Conservation (phyloP, 2,113 vertebrate species). For the Sclerurus mexicanus region DNA sequence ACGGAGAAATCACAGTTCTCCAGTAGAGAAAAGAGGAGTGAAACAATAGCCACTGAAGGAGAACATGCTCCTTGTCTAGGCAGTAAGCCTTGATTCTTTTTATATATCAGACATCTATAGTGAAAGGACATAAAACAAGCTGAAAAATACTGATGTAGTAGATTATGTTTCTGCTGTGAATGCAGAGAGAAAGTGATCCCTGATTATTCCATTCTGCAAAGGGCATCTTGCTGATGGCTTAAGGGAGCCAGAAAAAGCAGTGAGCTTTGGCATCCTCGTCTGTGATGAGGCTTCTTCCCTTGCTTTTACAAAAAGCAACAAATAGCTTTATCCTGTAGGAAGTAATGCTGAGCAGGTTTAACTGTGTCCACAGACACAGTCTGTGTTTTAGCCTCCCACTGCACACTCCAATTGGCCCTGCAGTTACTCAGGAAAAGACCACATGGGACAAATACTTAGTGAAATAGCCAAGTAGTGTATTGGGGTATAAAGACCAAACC, state of each 20-base stretch:
- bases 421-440: neutral
- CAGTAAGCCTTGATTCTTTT: neutral
- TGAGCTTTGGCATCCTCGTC: neutral
- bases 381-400: neutral
- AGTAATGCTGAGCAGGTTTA: neutral
- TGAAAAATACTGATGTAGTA: neutral
- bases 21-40: neutral
- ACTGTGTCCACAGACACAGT: neutral
- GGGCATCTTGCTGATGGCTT: neutral
- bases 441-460: neutral
- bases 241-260: neutral
- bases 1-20: neutral
- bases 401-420: fast-evolving
- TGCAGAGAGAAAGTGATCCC: neutral
- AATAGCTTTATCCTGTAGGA: neutral
- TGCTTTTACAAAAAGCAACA: neutral
- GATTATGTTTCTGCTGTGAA: neutral
- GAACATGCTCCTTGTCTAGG: neutral
- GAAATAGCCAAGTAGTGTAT: neutral
- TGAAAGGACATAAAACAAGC: neutral
- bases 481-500: neutral
- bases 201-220: neutral
- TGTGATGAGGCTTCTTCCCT: neutral
- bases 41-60: neutral
- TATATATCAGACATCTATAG: neutral